These are phyloP conservation scores for Protomyctophum bolini DNA, from an alignment of 2,113 vertebrate species.

Conservation along the genomic window DNA sequence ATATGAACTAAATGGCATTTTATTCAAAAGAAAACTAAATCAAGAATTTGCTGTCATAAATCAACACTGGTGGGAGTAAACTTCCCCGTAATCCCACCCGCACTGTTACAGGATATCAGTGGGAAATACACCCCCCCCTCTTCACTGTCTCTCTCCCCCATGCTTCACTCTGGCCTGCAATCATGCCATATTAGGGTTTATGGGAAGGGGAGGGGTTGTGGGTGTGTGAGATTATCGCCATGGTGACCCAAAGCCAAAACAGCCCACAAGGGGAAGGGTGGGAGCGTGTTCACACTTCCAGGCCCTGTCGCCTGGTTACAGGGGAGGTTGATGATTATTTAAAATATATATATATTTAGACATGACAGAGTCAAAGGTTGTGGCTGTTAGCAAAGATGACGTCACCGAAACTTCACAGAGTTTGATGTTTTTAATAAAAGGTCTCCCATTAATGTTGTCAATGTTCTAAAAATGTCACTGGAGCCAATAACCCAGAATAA, in stretches of 20 bases:
- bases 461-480: constrained; percentile 12
- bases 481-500: no score
- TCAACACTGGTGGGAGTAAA: background rate
- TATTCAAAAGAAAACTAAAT: no score
- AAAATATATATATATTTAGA: background rate
- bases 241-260: constrained; percentile 61
- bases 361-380: constrained; percentile 38
- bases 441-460: background rate
- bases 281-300: constrained; percentile 43
- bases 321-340: background rate
- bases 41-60: no score
- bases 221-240: constrained; percentile 60
- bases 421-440: constrained; percentile 16
- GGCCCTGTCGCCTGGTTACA: constrained; percentile 18
- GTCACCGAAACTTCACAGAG: constrained; percentile 22
- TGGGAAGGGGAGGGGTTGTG: constrained; percentile 33
- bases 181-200: constrained; percentile 71
- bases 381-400: constrained; percentile 29
- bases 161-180: constrained; percentile 44
- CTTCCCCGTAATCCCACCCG: constrained; percentile 48
- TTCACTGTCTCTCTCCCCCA: constrained; percentile 12
- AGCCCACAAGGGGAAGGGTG: constrained; percentile 34
- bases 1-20: no score
- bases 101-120: constrained; percentile 56
- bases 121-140: constrained; percentile 53